Base-by-base conservation (phyloP, 2,797 vertebrate genomes). In the Macroramphosus scolopax region DNA sequence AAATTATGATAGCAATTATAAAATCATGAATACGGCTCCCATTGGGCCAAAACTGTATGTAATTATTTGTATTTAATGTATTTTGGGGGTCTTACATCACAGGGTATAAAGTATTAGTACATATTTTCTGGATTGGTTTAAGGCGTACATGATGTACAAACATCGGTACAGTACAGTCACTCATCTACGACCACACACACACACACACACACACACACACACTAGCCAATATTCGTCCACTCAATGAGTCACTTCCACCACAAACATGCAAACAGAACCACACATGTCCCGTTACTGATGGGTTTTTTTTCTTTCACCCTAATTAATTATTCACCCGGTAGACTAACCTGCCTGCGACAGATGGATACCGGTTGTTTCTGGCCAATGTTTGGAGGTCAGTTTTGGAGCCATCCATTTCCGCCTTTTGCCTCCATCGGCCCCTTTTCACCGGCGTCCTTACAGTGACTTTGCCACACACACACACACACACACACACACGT, bases 241-340 rank as follows among this genome's bases (percentile, higher is more conserved):
- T 5, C 15, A 33, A 3, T 24, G 40, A 39, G 20, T 53, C 3
- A 33, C 52, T 67, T 43, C 15, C 46, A 13, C 13, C 6, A 34
- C 16, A 61, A 54, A 61, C 33, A 56, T 55, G 13, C 35, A 56
- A 54, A 58, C 30, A 53, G 17, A 18, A 26, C 32, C 54, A 52
- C 54, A 54, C 40, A 25, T 18, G 35, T 43, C 17, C 40, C 34
- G 47, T 63, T 65, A 68, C 44, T 71, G 53, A 52, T 61, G 56
- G 20, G 12, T 44, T 5, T n/a, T 0, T 1, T 30, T 38, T 43
- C 48, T 40, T 14, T 22, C 6, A 47, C 35, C 36, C 50, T 59
- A 75, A 80, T 78, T 70, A 75, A 82, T 69, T 68, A 83, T 82
- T 67, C 72, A 82, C 48, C 58, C 37, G 17, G 47, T 63, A 49